Base-by-base conservation (phyloP, 2,888 invertebrate species). In the Acleris laterana region DNA sequence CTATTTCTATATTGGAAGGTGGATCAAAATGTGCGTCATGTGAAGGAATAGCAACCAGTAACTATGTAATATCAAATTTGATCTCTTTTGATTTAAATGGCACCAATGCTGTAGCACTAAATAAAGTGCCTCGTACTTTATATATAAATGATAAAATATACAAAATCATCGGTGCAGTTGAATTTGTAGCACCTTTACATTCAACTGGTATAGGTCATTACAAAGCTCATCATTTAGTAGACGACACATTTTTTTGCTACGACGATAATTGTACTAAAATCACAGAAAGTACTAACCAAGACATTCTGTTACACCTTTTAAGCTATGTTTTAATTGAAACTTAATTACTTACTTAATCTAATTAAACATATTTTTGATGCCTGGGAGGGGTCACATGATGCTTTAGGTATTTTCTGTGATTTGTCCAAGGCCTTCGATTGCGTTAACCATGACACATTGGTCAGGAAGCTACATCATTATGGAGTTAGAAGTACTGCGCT, bases 61-160 rank as follows among this genome's bases (percentile, higher is more conserved):
- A 57, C 25, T 57, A 57, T 57, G 25, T 46, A 22, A 48, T 57
- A 46, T 57, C 57, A 48, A 57, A 48, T 48, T 19, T 48, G 57
- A 48, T 57, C 17, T 44, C 46, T 57, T 57, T 57, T 57, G 48
- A 57, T 57, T 57, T 57, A 25, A 57, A 57, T 57, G 57, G 48
- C 57, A 57, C 57, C 57, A 57, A 57, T n/a, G 57, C 57, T 25
- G 46, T 57, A 32, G 57, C 57, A 46, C 57, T 20, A n/a, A 57
- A 17, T 57, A 46, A 48, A 57, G 46, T 57, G 28, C 25, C 53
- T 32, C 17, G n/a, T 32, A 53, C 28, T 32, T 32, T 53, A 32
- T 32, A 53, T 17, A 53, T n/a, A 32, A 25, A 53, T 53, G 6
- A 32, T 25, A 32, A 25, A 53, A 32, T 53, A 53, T 53, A 53